Evolutionary conservation across 1,140 invertebrate genomes (phyloP).

Genomic region (Neodiprion lecontei): DNA sequence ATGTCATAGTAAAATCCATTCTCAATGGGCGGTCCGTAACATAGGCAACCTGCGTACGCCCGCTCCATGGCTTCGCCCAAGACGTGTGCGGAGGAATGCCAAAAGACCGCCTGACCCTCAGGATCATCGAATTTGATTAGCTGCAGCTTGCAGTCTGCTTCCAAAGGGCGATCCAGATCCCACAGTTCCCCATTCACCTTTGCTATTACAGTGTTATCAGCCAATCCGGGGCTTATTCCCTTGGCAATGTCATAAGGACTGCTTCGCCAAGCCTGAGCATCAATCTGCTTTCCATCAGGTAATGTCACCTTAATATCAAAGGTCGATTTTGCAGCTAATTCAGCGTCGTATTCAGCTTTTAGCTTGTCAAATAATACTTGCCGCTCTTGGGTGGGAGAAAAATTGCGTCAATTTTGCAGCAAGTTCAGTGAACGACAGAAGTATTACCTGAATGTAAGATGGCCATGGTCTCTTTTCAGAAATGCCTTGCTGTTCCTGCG

Average conservation of each 20-base stretch:
- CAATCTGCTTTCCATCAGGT: slow-evolving; percentile 86
- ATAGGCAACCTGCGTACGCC: slow-evolving; percentile 95
- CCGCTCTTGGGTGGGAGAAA: slow-evolving; percentile 64
- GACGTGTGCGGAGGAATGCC: slow-evolving; percentile 99
- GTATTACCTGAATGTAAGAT: slow-evolving; percentile 71
- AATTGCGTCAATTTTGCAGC: not conserved
- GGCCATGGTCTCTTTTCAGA: slow-evolving; percentile 80
- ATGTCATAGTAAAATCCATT: slow-evolving; percentile 99
- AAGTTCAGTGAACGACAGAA: slow-evolving; percentile 6
- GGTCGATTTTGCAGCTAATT: slow-evolving; percentile 76
- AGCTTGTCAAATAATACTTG: slow-evolving; percentile 86
- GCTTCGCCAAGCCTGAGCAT: slow-evolving; percentile 89
- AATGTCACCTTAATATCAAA: slow-evolving; percentile 82
- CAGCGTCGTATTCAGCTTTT: slow-evolving; percentile 79
- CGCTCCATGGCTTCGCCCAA: slow-evolving; percentile 97
- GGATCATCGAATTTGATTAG: slow-evolving; percentile 95
- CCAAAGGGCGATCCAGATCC: slow-evolving; percentile 97
- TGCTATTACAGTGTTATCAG: slow-evolving; percentile 92
- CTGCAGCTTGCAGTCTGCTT: slow-evolving; percentile 82
- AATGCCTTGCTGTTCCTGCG: slow-evolving; percentile 52
- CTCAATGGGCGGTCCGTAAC: slow-evolving; percentile 98
- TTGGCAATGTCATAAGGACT: slow-evolving; percentile 94
- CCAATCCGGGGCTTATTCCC: slow-evolving; percentile 92
- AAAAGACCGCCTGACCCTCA: slow-evolving; percentile 95
- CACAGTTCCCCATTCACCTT: slow-evolving; percentile 95